A percentile compares a stretch with the other conserved stretches of the same genome.
Evolutionary conservation across 2,888 invertebrate genomes (phyloP).

Genomic region (Andrena flavipes): DNA sequence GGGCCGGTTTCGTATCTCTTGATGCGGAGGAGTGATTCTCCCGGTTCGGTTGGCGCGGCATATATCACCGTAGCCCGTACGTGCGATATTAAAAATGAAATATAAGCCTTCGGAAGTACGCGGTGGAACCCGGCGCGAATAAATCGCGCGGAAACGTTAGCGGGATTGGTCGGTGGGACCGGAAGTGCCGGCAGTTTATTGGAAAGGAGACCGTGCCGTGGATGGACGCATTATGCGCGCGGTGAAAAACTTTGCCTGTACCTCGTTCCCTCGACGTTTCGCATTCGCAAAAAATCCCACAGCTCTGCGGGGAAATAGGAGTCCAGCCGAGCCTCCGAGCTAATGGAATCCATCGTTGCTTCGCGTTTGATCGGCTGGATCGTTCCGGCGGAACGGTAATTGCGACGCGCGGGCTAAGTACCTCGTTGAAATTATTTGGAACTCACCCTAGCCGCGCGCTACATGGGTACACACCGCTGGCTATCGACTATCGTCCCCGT

Average conservation of each 20-base stretch:
- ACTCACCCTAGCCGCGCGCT: slow-evolving; percentile 5
- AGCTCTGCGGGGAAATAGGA: background rate
- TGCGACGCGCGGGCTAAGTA: background rate
- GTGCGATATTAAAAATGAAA: slow-evolving; percentile 66
- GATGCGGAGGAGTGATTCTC: background rate
- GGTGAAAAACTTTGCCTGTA: slow-evolving; percentile 15
- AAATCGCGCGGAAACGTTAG: slow-evolving; percentile 61
- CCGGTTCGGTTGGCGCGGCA: background rate
- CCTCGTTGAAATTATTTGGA: slow-evolving; percentile 8
- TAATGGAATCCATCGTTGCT: background rate
- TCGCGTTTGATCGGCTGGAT: background rate
- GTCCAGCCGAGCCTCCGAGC: background rate
- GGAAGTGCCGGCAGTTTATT: slow-evolving; percentile 52
- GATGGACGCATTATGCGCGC: slow-evolving; percentile 39
- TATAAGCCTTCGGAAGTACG: slow-evolving; percentile 53
- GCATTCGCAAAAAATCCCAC: background rate
- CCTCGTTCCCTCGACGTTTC: background rate
- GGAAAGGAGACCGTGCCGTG: slow-evolving; percentile 21
- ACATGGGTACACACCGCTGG: background rate
- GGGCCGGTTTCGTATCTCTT: background rate
- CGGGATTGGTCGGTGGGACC: slow-evolving; percentile 43
- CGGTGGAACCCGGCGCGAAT: slow-evolving; percentile 38
- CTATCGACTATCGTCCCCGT: slow-evolving; percentile 25
- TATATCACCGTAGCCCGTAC: slow-evolving; percentile 24
- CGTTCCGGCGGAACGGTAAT: background rate